Percentiles rank a stretch among this genome's conserved stretches.
Conservation (phyloP, 2,113 vertebrate species). For the Narcine bancroftii region DNA sequence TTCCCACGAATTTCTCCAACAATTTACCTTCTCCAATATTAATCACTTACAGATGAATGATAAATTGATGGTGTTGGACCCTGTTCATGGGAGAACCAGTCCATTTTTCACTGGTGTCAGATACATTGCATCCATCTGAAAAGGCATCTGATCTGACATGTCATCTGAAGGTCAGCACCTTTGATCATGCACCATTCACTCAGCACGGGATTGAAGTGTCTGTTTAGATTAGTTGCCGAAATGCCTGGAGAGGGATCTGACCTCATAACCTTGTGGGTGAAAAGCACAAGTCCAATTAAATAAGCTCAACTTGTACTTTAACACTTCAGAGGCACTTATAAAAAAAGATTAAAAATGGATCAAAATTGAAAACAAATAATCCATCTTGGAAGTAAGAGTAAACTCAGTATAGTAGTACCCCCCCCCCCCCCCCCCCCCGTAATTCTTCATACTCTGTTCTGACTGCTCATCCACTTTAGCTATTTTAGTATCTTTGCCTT, state of each 20-base stretch:
- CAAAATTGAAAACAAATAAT: background rate
- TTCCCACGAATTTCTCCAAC: no score
- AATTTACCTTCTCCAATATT: no score
- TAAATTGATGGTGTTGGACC: background rate
- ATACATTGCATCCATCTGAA: background rate
- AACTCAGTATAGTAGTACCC: background rate
- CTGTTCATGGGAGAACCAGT: background rate
- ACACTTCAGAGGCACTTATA: background rate
- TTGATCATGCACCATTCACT: background rate
- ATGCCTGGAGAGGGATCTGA: background rate
- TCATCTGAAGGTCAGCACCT: background rate
- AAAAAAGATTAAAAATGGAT: background rate
- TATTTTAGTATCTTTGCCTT: no score
- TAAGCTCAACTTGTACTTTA: background rate
- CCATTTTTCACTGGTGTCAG: background rate
- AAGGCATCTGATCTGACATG: background rate
- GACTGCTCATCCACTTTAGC: background rate
- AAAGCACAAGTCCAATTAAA: background rate
- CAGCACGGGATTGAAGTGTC: background rate
- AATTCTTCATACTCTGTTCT: no score
- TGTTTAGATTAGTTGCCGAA: background rate
- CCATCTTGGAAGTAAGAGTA: background rate
- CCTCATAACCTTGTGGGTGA: background rate
- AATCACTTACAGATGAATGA: no score
- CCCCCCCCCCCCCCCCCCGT: background rate